phyloP scores from a whole-genome alignment of 2,113 vertebrate species.

The Platichthys flesus region DNA sequence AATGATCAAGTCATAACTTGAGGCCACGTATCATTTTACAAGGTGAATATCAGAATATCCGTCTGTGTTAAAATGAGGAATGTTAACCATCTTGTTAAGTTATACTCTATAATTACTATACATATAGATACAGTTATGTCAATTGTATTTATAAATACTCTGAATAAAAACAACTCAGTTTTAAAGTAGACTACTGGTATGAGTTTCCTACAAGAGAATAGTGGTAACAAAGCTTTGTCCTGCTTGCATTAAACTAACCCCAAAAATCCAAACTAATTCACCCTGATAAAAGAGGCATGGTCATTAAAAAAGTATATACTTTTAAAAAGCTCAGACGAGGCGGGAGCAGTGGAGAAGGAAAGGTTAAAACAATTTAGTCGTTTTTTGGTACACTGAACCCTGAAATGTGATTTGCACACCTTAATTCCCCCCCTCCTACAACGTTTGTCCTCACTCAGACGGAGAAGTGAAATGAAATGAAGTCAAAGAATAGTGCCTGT shows the following conservation, averaged over 20 bases:
- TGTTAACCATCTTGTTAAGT: no score
- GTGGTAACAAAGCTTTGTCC: background rate
- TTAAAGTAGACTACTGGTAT: no score
- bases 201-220: background rate
- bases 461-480: conserved; percentile 79
- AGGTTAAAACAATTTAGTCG: conserved; percentile 66
- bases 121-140: no score
- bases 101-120: no score
- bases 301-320: background rate
- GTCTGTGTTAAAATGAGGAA: no score
- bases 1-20: no score
- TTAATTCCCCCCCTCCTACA: conserved; percentile 79
- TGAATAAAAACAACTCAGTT: no score
- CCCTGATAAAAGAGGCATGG: background rate
- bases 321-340: conserved; percentile 36
- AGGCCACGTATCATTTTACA: no score
- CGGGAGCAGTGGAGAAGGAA: conserved; percentile 40
- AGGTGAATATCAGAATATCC: no score
- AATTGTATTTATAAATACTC: no score
- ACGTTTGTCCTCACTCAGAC: conserved; percentile 74
- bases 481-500: conserved; percentile 80
- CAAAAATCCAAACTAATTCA: no score
- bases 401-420: conserved; percentile 83
- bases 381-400: conserved; percentile 77
- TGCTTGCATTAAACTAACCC: background rate